These are phyloP conservation scores for Hipposideros larvatus DNA, from an alignment of 2,797 vertebrate genomes.

Conservation along the genomic window DNA sequence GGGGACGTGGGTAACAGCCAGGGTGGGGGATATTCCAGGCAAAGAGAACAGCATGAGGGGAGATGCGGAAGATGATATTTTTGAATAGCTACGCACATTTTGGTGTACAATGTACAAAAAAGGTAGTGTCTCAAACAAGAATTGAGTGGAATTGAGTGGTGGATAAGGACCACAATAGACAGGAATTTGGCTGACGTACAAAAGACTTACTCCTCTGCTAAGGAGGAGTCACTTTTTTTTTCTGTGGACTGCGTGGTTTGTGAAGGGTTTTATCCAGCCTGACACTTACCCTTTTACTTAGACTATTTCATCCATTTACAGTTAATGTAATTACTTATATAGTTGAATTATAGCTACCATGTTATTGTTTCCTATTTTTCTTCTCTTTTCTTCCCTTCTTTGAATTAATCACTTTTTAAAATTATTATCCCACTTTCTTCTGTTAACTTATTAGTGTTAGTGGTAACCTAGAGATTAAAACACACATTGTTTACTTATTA, in stretches of 20 bases:
- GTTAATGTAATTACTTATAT: not conserved
- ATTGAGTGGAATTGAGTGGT: too few relatives aligned
- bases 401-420: not conserved
- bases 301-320: not conserved
- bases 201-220: too few relatives aligned
- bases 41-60: accelerated
- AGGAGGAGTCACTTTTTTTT: not conserved
- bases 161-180: accelerated
- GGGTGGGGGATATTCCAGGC: not conserved
- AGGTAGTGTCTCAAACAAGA: accelerated
- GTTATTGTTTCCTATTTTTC: not conserved
- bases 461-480: not conserved
- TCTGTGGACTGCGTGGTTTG: not conserved
- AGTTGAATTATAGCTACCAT: not conserved
- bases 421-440: not conserved
- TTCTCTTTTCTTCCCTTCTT: not conserved
- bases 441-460: too few relatives aligned
- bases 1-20: too few relatives aligned
- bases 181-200: not conserved
- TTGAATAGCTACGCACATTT: accelerated
- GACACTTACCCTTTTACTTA: not conserved
- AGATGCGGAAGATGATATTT: not conserved
- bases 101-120: accelerated
- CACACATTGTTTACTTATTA: not conserved
- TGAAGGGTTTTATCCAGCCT: not conserved